phyloP scores from a whole-genome alignment of 2,888 invertebrate genomes.

The Drosophila kokeensis region DNA sequence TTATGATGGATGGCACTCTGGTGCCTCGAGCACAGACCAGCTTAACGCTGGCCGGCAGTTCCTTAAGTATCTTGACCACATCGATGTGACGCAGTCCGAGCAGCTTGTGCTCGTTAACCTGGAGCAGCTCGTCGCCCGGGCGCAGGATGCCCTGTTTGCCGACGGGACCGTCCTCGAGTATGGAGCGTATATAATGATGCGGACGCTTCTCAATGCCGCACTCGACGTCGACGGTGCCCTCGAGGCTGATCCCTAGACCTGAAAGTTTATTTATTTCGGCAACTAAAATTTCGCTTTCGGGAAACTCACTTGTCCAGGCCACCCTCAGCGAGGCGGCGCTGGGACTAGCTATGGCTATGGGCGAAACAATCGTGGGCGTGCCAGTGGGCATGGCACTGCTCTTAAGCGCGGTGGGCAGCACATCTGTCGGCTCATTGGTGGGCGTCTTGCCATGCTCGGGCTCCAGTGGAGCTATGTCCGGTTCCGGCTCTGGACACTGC shows the following conservation, averaged over 20 bases:
- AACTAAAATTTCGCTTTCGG: slow-evolving; percentile 94
- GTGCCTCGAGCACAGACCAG: slow-evolving; percentile 94
- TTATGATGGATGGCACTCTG: slow-evolving; percentile 88
- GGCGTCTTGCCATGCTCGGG: slow-evolving; percentile 60
- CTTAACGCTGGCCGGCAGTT: slow-evolving; percentile 95
- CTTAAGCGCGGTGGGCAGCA: slow-evolving; percentile 20
- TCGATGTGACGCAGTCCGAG: slow-evolving; percentile 98
- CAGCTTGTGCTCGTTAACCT: slow-evolving; percentile 96
- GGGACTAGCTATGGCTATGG: slow-evolving; percentile 85
- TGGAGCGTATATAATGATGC: slow-evolving; percentile 99
- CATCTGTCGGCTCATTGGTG: slow-evolving; percentile 48
- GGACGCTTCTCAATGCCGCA: slow-evolving; percentile 98
- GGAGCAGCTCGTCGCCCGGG: slow-evolving; percentile 97
- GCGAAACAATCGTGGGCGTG: slow-evolving; percentile 30
- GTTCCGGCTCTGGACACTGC: slow-evolving; percentile 61
- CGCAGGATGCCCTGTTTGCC: slow-evolving; percentile 95
- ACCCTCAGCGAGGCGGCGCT: slow-evolving; percentile 90
- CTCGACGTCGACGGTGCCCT: slow-evolving; percentile 99
- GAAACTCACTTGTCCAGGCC: slow-evolving; percentile 92
- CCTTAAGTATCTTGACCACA: slow-evolving; percentile 97
- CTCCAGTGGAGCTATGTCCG: slow-evolving; percentile 40
- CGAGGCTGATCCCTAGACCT: slow-evolving; percentile 98
- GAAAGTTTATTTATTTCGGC: slow-evolving; percentile 96
- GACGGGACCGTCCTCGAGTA: slow-evolving; percentile 98
- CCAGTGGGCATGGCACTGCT: slow-evolving; percentile 32